Percentiles rank a stretch among this genome's conserved stretches.
These are phyloP conservation scores for Trichogramma pretiosum DNA, from an alignment of 1,140 invertebrate genomes.

Conservation along the genomic window DNA sequence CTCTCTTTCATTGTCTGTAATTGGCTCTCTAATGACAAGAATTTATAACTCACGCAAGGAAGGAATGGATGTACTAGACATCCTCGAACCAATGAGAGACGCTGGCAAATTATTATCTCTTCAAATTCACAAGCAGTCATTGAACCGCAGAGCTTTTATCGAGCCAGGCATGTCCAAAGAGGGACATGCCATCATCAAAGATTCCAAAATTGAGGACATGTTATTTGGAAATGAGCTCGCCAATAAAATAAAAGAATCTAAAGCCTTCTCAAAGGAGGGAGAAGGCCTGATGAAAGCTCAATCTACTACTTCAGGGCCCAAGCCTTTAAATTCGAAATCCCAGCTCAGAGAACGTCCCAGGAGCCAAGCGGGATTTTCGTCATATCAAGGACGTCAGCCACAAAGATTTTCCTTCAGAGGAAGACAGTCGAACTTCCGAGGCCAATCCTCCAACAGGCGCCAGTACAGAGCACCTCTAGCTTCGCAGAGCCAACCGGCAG, in stretches of 20 bases:
- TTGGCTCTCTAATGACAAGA: background rate
- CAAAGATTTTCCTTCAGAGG: background rate
- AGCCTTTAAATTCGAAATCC: background rate
- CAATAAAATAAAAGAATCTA: constrained; percentile 8
- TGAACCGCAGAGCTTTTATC: constrained; percentile 8
- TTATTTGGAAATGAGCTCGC: constrained; percentile 5
- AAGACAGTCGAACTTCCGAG: background rate
- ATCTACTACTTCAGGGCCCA: background rate
- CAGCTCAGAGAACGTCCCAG: background rate
- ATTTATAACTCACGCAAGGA: background rate
- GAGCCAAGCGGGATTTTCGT: background rate
- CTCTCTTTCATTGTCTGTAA: too few species aligned
- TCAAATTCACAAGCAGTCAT: constrained; percentile 2
- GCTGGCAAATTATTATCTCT: background rate
- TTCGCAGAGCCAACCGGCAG: background rate
- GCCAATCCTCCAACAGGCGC: background rate
- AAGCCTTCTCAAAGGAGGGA: background rate
- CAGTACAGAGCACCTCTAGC: too few species aligned
- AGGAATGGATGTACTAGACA: background rate
- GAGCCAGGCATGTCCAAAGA: constrained; percentile 9
- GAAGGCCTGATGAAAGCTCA: background rate
- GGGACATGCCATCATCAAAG: constrained; percentile 1
- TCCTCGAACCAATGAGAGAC: background rate
- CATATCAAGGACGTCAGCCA: background rate
- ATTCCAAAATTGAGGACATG: constrained; percentile 7